Base-by-base conservation (phyloP, 53 echinoderm and acorn worm species). In the Hippasteria phrygiana region DNA sequence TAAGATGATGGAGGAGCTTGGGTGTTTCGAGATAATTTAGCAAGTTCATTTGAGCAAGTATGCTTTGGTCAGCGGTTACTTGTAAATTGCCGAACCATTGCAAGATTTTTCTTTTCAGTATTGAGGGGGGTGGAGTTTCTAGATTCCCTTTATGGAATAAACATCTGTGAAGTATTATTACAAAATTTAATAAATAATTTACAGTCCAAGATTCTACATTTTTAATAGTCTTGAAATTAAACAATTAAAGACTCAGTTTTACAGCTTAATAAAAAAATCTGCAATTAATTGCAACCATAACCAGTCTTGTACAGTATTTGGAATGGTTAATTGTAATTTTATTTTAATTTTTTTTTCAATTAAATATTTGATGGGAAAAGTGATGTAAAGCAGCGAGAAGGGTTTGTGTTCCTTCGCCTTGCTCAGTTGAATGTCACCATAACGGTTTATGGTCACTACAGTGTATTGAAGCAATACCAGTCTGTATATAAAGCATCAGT, bases 401-500 rank as follows among this genome's bases (percentile, higher is more conserved):
- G 7, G 59, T 59, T 59, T 59, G n/a, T n/a, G n/a, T n/a, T 59
- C n/a, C 5, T 7, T 45, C 6, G 6, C 18, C 8, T 11, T 18
- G 59, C 13, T 13, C 69, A 22, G 34, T 67, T 11, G 69, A 4
- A 33, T 5, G 69, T 13, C 26, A 26, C 69, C 37, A 35, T 36
- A 33, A 26, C 14, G 69, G 37, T 33, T 16, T 67, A 69, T 85
- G 71, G 85, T 85, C 37, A 71, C 85, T 85, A 85, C 85, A 85
- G 85, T 85, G 85, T 85, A 85, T 85, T 71, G 1, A 85, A 85
- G 85, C 85, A 85, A 85, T 85, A 85, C 70, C 40, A 43, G 39
- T 38, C 16, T 85, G 85, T 85, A 85, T 22, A 85, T 85, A 45
- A 83, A 66, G 83, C 83, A 83, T 36, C 70, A 45, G 85, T 85